phyloP scores from a whole-genome alignment of 2,888 invertebrate species.

The Fragum sueziense region DNA sequence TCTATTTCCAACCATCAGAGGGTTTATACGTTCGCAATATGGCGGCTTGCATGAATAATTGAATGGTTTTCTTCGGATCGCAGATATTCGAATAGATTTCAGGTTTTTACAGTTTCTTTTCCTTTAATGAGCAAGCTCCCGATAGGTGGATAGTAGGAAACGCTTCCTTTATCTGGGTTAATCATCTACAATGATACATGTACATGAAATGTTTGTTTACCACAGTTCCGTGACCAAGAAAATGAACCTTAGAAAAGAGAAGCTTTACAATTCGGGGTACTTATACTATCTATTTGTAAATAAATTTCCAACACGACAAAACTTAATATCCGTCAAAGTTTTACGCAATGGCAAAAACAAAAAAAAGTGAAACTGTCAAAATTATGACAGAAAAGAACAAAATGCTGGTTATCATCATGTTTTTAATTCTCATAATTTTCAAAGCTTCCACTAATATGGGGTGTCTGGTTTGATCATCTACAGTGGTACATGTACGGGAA shows the following conservation, averaged over 20 bases:
- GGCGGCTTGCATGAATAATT: slow-evolving; percentile 60
- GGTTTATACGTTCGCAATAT: slow-evolving; percentile 58
- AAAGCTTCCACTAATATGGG: neutral
- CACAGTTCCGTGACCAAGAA: too few species aligned
- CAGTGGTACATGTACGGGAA: neutral
- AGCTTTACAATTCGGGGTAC: too few species aligned
- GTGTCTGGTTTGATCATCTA: too few species aligned
- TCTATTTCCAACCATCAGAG: slow-evolving; percentile 57
- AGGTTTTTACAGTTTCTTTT: slow-evolving; percentile 47
- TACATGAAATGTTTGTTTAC: slow-evolving; percentile 3
- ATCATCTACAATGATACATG: slow-evolving; percentile 6
- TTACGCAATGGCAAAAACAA: neutral
- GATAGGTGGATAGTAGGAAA: slow-evolving; percentile 27
- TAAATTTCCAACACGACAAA: neutral
- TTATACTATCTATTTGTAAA: too few species aligned
- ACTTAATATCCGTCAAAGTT: neutral
- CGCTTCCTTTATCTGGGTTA: slow-evolving; percentile 12
- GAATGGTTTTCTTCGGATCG: slow-evolving; percentile 43
- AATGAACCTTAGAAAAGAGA: too few species aligned
- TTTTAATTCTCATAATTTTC: neutral
- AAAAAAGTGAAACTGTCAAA: neutral
- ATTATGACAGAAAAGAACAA: neutral
- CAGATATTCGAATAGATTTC: slow-evolving; percentile 56
- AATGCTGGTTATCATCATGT: neutral
- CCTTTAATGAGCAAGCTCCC: slow-evolving; percentile 50